Percentiles rank a stretch among this genome's conserved stretches.
phyloP scores from a whole-genome alignment of 2,113 vertebrate genomes.

The Caretta caretta region DNA sequence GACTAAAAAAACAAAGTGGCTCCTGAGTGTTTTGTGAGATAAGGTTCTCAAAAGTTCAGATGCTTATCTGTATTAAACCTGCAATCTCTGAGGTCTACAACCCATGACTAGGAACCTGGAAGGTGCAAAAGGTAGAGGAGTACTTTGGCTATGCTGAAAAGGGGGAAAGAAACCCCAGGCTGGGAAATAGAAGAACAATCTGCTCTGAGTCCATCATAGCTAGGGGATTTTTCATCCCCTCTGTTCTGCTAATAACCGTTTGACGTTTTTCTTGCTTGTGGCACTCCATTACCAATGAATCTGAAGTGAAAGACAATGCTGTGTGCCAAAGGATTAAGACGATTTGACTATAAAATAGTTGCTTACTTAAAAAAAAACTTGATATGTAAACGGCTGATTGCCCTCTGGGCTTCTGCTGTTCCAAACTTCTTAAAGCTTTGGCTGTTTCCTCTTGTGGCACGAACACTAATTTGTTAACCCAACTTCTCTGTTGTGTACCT shows the following conservation, averaged over 20 bases:
- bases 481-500: rapidly evolving
- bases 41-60: not conserved
- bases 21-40: not conserved
- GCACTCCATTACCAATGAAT: not conserved
- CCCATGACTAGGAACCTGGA: not conserved
- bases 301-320: slow-evolving; percentile 12
- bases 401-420: not conserved
- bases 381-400: not conserved
- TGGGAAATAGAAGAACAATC: not conserved
- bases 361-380: not conserved
- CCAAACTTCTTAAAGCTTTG: not conserved
- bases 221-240: not conserved
- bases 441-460: not conserved
- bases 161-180: not conserved
- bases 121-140: not conserved
- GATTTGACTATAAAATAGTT: not conserved
- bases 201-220: not conserved
- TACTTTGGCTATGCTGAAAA: not conserved
- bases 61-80: rapidly evolving
- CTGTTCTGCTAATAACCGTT: slow-evolving; percentile 4
- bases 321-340: not conserved
- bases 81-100: not conserved
- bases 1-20: not conserved
- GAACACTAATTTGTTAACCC: rapidly evolving
- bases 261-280: not conserved